Evolutionary conservation across 2,888 invertebrate species (phyloP).

Genomic region (Junonia oenone): DNA sequence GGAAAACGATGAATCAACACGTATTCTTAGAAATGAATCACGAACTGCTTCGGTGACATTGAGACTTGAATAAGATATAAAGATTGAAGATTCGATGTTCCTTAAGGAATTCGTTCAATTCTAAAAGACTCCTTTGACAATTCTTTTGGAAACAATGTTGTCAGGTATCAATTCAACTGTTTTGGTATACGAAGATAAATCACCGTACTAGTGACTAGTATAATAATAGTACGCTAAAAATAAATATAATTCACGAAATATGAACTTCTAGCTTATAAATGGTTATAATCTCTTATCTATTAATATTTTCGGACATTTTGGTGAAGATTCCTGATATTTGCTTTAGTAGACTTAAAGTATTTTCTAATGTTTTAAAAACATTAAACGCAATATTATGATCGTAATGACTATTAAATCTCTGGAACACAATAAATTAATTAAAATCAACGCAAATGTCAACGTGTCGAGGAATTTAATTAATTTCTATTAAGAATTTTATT

Average conservation of each 20-base stretch:
- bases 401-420: background rate
- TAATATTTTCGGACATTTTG: no score
- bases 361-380: background rate
- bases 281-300: no score
- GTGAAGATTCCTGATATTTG: no score
- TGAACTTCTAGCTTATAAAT: no score
- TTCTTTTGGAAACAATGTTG: background rate
- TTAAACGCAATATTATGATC: background rate
- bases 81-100: background rate
- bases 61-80: background rate
- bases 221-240: no score
- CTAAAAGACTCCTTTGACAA: background rate
- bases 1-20: constrained; percentile 15
- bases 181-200: no score
- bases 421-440: background rate
- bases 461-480: constrained; percentile 23
- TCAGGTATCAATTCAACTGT: background rate
- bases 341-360: no score
- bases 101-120: no score
- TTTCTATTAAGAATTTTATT: constrained; percentile 28
- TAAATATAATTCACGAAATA: no score
- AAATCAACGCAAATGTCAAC: constrained; percentile 2
- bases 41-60: background rate
- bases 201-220: no score
- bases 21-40: background rate